phyloP scores from a whole-genome alignment of 2,888 invertebrate species.

The Lithophane semibrunnea region DNA sequence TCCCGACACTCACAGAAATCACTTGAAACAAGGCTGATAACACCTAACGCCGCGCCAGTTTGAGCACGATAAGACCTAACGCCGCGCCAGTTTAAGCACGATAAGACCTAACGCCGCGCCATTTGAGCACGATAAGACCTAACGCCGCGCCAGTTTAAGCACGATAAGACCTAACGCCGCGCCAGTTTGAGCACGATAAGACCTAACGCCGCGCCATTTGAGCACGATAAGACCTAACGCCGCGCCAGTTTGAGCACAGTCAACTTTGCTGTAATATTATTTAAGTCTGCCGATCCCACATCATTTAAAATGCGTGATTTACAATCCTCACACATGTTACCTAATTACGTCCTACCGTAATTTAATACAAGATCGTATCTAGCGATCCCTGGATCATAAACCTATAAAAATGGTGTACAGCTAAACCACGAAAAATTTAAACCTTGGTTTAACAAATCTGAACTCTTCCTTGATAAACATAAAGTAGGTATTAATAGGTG shows the following conservation, averaged over 20 bases:
- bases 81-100: neutral
- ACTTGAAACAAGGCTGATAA: neutral
- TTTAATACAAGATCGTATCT: constrained; percentile 10
- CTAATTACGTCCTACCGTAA: constrained; percentile 6
- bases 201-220: too few species aligned
- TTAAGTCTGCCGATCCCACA: neutral
- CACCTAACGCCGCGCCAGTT: too few species aligned
- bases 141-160: neutral
- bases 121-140: neutral
- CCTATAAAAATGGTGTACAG: constrained; percentile 18
- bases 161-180: too few species aligned
- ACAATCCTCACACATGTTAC: neutral
- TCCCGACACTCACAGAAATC: neutral
- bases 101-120: too few species aligned
- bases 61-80: neutral
- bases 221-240: neutral
- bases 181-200: neutral
- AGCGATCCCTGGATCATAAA: constrained; percentile 38
- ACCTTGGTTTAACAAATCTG: neutral
- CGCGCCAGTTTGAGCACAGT: neutral
- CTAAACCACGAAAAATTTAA: neutral
- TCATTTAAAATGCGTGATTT: neutral
- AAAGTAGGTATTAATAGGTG: constrained; percentile 17
- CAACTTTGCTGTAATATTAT: neutral
- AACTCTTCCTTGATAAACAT: neutral